Base-by-base conservation (phyloP, 2,797 vertebrate species). In the Lophotriccus pileatus region DNA sequence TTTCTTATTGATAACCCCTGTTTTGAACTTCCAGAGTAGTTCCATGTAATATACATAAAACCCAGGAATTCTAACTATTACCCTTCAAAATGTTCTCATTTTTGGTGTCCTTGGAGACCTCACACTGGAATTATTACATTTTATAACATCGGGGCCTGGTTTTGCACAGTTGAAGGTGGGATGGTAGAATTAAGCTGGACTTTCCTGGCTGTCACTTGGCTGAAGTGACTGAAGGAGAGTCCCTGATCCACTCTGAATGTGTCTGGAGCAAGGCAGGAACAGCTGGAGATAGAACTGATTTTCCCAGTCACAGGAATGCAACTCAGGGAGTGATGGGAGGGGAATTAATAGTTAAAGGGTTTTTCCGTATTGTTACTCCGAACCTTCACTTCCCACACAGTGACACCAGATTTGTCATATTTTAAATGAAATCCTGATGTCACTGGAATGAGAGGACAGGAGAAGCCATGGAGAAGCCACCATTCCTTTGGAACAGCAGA, bases 11-110 rank as follows among this genome's bases (percentile, higher is more conserved):
- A 10, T 58, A 36, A 21, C 53, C 23, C 27, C 15, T 59, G 25
- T 7, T 76, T 53, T 49, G 55, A 58, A 21, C 25, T n/a, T 27
- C 32, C 43, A 13, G 59, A 12, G 8, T 1, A n/a, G 18, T 10
- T 63, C 30, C 25, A 5, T 32, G n/a, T 37, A 32, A n/a, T 25
- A 20, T 10, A 11, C n/a, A 2, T 7, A 22, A 15, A 20, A 19
- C 2, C 8, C 30, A 25, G 34, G 19, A 30, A 8, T 62, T 70
- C 19, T 27, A 39, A 36, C 1, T 1, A 7, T 6, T 14, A 2
- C 9, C 10, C 44, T 39, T 12, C 28, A 41, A 41, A 69, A 7
- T 22, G 2, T 10, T 2, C 28, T 36, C 9, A 6, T 3, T 49
- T 34, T 7, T 27, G 27, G 27, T 47, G 37, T 44, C 47, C 30